A percentile compares a stretch with the other conserved stretches of the same genome.
phyloP scores from a whole-genome alignment of 2,888 invertebrate species.

The Drosophila borborema region DNA sequence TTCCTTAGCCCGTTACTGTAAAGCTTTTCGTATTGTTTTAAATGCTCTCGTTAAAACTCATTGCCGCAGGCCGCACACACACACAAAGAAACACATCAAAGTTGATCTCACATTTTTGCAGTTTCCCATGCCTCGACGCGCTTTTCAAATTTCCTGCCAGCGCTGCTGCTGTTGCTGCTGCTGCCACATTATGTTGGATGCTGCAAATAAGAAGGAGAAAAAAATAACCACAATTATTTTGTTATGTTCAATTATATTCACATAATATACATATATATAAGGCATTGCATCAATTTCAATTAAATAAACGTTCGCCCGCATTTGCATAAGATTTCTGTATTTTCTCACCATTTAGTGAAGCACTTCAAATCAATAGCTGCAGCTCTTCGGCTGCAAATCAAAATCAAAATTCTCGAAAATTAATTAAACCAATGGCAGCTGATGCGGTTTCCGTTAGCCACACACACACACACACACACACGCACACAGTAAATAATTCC shows the following conservation, averaged over 20 bases:
- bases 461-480: constrained; percentile 11
- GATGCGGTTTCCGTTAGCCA: constrained; percentile 50
- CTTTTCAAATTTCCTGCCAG: constrained; percentile 24
- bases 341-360: constrained; percentile 34
- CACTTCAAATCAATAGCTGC: constrained; percentile 39
- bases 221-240: constrained; percentile 5
- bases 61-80: constrained; percentile 59
- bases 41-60: constrained; percentile 71
- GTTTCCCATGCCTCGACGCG: constrained; percentile 28
- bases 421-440: constrained; percentile 73
- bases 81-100: constrained; percentile 33
- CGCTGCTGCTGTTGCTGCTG: constrained; percentile 3
- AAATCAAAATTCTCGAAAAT: constrained; percentile 68
- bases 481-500: constrained; percentile 37
- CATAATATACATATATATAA: background rate
- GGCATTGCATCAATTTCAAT: constrained; percentile 61
- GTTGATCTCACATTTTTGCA: constrained; percentile 67
- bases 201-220: constrained; percentile 12
- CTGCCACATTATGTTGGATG: constrained; percentile 23
- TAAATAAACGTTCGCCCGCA: constrained; percentile 45
- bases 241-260: constrained; percentile 7
- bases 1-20: constrained; percentile 19
- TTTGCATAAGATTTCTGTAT: constrained; percentile 24
- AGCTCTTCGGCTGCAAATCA: constrained; percentile 68
- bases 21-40: constrained; percentile 64